Evolutionary conservation across 2,797 vertebrate species (phyloP), one percentile per base, ranked within the genome.

Genomic region (Melanotaenia nigrans): DNA sequence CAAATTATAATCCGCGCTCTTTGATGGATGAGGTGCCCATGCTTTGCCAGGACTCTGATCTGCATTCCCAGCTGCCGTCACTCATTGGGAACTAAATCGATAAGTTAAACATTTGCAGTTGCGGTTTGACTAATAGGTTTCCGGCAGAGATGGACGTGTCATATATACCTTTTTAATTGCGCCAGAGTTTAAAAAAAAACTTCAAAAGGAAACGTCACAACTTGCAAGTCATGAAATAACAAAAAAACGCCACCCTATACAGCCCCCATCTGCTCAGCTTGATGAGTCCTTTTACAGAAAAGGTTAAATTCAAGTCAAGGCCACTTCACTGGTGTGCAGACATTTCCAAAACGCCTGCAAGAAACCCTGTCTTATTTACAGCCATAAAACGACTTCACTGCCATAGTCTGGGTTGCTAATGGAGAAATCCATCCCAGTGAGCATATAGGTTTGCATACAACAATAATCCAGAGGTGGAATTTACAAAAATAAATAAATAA

Each of bases 221-320:
- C 59, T 74, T 78, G 68, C 70, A 80, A 75, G 72, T 83, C 73
- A 68, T 77, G 69, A 67, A 81, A 81, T 83, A 74, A 65, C 68
- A 28, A 56, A 58, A 58, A 66, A 49, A 33, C 9, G 3, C 32
- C 11, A 1, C 7, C 67, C 58, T 38, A 47, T 45, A 20, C 71
- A 78, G 68, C 25, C 65, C 77, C 58, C 81, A 84, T 81, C 81
- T 86, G 82, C 77, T 55, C 73, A 76, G 74, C 13, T 63, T 58
- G 5, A 70, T 79, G 59, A 73, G 71, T 65, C 53, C 57, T 38
- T 68, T 81, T 72, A 65, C 70, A 83, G 30, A 79, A 78, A 78
- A 86, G 90, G 87, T 90, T 88, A 87, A 86, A 86, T 81, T 70
- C 85, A 83, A 89, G 87, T 90, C 87, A 85, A 87, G 84, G 78